Percentiles rank a stretch among this genome's conserved stretches.
These are phyloP conservation scores for Diglossa cyanea DNA, from an alignment of 2,797 vertebrate species.

Conservation along the genomic window DNA sequence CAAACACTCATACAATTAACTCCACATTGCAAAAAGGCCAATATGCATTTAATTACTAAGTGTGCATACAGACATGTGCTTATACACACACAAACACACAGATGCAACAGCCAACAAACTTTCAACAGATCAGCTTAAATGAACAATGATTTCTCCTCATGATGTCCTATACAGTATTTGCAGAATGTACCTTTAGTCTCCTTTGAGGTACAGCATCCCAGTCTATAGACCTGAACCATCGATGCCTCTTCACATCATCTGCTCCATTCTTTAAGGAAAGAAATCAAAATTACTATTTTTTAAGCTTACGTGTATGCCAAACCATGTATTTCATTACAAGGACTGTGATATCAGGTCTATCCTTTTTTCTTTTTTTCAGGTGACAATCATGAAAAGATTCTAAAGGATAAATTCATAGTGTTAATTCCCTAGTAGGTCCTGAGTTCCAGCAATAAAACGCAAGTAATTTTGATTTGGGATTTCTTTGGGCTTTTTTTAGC, in stretches of 20 bases:
- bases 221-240: conserved; percentile 91
- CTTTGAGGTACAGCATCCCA: conserved; percentile 89
- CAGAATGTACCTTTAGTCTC: conserved; percentile 85
- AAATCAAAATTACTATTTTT: neutral
- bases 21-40: neutral
- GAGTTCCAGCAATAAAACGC: neutral
- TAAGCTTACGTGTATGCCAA: neutral
- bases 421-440: neutral
- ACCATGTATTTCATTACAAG: neutral
- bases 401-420: neutral
- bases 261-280: conserved; percentile 84
- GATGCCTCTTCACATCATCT: conserved; percentile 90
- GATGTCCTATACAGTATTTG: neutral
- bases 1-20: neutral
- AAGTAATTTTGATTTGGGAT: neutral
- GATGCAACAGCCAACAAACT: neutral
- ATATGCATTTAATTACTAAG: neutral
- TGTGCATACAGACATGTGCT: neutral
- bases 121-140: neutral
- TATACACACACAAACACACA: neutral
- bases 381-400: neutral
- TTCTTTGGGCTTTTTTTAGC: neutral
- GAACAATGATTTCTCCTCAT: neutral
- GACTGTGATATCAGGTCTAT: neutral
- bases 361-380: neutral